These are phyloP conservation scores for Nemotelus nigrinus DNA, from an alignment of 2,888 invertebrate species.

Conservation along the genomic window DNA sequence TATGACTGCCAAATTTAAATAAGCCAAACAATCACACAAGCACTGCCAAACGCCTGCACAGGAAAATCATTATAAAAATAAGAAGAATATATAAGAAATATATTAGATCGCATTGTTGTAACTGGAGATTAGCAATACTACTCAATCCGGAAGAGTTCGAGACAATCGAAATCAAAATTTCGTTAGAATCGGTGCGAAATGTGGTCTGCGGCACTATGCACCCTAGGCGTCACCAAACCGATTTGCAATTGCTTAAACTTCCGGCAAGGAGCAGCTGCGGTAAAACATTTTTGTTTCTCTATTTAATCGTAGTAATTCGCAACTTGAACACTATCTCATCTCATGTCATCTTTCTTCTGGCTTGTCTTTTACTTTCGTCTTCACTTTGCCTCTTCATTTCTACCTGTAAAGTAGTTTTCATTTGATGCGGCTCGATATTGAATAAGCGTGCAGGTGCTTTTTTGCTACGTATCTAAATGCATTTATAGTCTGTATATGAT, in stretches of 20 bases:
- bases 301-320: not conserved
- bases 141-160: too few relatives aligned
- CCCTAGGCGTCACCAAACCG: constrained; percentile 65
- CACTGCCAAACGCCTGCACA: not conserved
- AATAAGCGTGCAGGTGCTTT: too few relatives aligned
- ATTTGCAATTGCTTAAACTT: constrained; percentile 65
- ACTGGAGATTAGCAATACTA: too few relatives aligned
- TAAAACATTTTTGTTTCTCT: constrained; percentile 27
- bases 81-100: constrained; percentile 34
- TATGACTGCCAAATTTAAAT: too few relatives aligned
- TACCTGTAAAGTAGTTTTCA: not conserved
- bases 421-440: not conserved
- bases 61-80: not conserved
- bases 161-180: not conserved
- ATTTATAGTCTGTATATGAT: too few relatives aligned
- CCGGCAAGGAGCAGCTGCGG: constrained; percentile 59
- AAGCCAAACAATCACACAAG: too few relatives aligned
- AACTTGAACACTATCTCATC: not conserved
- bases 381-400: not conserved
- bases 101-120: not conserved
- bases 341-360: constrained; percentile 3
- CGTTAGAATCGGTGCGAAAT: constrained; percentile 52
- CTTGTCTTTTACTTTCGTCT: constrained; percentile 6
- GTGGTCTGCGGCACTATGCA: constrained; percentile 66
- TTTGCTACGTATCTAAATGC: too few relatives aligned